Evolutionary conservation across 1,140 invertebrate species (phyloP), one percentile per base, ranked within the genome.

Genomic region (Spodoptera frugiperda): DNA sequence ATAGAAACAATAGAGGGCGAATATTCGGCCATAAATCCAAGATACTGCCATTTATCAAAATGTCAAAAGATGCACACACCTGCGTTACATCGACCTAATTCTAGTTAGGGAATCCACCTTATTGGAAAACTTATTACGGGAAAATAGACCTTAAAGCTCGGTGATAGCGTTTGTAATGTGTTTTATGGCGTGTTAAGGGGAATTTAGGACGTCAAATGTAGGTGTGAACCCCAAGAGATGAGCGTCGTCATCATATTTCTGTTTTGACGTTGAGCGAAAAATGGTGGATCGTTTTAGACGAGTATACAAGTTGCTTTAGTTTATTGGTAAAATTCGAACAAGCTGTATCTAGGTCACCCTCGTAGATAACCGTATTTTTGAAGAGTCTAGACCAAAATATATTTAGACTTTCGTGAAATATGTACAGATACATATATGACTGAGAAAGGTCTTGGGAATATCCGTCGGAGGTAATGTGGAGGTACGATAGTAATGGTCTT

Each of bases 41-140:
- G 68, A 77, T 73, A 78, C 75, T 75, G 15, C 48, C 68, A 85
- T 85, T 83, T 81, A 85, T 85, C 83, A 85, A 80, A 79, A 80
- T 78, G 83, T 83, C 83, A 81, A 77, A 85, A 82, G 81, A 80
- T 84, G 81, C 83, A 77, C 78, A 78, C 78, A 85, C 83, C 81
- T 79, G 81, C 79, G 79, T 80, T 59, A n/a, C n/a, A 51, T 59
- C 77, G 79, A 79, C 83, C 79, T 82, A 82, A 84, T 82, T 82
- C 77, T 78, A 77, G 79, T 77, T 82, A 79, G 54, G 63, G 73
- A 79, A 49, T 54, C 61, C 19, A 57, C 54, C 17, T 55, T 76
- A 76, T 54, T 39, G 48, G 12, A 54, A 33, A 9, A n/a, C 25
- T 6, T 17, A 30, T 5, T 10, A 71, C 33, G 19, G 21, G 1